Base-by-base conservation (phyloP, 1,140 invertebrate species). In the Trichoplusia ni region DNA sequence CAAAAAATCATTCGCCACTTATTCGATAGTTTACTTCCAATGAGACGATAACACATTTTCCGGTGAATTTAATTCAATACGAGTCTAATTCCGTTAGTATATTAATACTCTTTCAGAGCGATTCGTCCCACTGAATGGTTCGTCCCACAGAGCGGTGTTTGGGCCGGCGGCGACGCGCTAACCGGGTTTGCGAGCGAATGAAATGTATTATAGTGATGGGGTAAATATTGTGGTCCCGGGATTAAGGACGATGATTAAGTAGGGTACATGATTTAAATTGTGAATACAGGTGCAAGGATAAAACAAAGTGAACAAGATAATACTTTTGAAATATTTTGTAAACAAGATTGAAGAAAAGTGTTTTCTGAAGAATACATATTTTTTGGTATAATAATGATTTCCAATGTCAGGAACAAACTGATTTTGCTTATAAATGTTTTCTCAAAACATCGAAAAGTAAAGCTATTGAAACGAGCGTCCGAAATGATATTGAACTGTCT, bases 71-170 rank as follows among this genome's bases (percentile, higher is more conserved):
- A 27, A 56, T 56, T 56, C 21, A 56, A 56, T 56, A 56, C 25
- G 11, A 49, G 46, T 27, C 35, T 7, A 40, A 27, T 40, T 56
- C 33, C 35, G 38, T 58, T 58, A 58, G 18, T 9, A 19, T 58
- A 58, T 58, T 58, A 42, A 58, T 58, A 56, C 14, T 0, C 21
- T 14, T 42, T 29, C 37, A 58, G 13, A 29, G 4, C 35, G 38
- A 44, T 29, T 58, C 27, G 54, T 31, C 9, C 23, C 54, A 13
- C 25, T 42, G 54, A 58, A 58, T 58, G 38, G 54, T 58, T 9
- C 37, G 38, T 9, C 37, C 37, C 25, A 58, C 37, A 58, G 27
- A 58, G 38, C 37, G 33, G 38, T 38, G 35, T 44, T 44, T 31
- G 16, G 31, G 18, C 54, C 38, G 3, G 1, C 8, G 54, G 54